A percentile compares a stretch with the other conserved stretches of the same genome.
Evolutionary conservation across 2,888 invertebrate species (phyloP).

Genomic region (Eilema sororculum): DNA sequence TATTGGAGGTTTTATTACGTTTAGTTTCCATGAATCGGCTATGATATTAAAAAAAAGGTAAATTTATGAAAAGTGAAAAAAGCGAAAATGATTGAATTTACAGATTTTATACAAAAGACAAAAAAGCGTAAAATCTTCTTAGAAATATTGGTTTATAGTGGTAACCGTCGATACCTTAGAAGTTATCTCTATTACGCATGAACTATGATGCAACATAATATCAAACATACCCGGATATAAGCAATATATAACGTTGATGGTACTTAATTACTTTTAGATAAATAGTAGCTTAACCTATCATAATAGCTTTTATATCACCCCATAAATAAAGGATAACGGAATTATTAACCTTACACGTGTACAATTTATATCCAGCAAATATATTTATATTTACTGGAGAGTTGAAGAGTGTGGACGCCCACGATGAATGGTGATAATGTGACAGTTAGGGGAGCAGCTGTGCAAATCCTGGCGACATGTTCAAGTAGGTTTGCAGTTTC

Average conservation of each 20-base stretch:
- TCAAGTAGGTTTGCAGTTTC: slow-evolving; percentile 35
- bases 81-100: too few species aligned
- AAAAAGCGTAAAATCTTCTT: too few species aligned
- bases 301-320: background rate
- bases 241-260: background rate
- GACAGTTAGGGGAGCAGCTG: slow-evolving; percentile 28
- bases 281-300: background rate
- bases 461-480: slow-evolving; percentile 37
- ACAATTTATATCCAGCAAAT: background rate
- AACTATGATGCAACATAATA: too few species aligned
- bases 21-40: too few species aligned
- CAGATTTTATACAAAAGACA: too few species aligned
- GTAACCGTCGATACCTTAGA: too few species aligned
- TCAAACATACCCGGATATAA: too few species aligned
- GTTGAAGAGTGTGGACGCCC: background rate
- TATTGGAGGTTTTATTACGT: too few species aligned
- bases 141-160: too few species aligned
- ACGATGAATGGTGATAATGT: slow-evolving; percentile 42
- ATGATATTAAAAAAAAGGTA: too few species aligned
- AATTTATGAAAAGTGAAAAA: too few species aligned
- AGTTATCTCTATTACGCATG: too few species aligned
- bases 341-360: background rate
- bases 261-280: background rate
- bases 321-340: background rate
- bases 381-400: background rate